phyloP scores from a whole-genome alignment of 2,797 vertebrate genomes.

The Danio jaintianensis region DNA sequence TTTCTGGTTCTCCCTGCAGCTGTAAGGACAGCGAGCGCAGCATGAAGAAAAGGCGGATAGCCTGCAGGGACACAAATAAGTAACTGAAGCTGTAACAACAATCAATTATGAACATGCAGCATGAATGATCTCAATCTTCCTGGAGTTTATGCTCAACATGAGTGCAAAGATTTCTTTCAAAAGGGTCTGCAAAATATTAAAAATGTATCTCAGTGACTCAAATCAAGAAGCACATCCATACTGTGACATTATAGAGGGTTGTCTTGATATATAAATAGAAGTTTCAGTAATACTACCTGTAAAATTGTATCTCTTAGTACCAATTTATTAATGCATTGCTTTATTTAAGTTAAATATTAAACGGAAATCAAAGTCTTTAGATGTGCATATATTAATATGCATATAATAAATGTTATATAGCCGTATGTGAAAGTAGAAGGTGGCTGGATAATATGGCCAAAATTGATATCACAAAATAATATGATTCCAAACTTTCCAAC shows the following conservation, averaged over 20 bases:
- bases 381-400: too few species aligned
- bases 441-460: too few species aligned
- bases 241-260: neutral
- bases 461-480: too few species aligned
- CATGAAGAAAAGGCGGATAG: constrained; percentile 98
- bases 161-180: neutral
- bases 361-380: too few species aligned
- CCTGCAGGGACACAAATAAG: constrained; percentile 73
- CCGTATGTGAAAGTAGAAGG: too few species aligned
- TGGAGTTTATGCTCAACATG: neutral
- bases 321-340: neutral
- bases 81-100: neutral
- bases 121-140: neutral
- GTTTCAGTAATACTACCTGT: neutral
- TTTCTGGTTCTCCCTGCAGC: constrained; percentile 89
- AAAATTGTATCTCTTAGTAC: neutral
- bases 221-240: neutral
- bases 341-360: neutral
- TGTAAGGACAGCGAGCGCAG: constrained; percentile 90
- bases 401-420: neutral
- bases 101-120: neutral
- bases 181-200: neutral
- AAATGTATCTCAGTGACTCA: neutral
- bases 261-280: neutral
- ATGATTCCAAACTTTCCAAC: too few species aligned